Conservation (phyloP, 2,113 vertebrate species). For the Nansenia antarctica region DNA sequence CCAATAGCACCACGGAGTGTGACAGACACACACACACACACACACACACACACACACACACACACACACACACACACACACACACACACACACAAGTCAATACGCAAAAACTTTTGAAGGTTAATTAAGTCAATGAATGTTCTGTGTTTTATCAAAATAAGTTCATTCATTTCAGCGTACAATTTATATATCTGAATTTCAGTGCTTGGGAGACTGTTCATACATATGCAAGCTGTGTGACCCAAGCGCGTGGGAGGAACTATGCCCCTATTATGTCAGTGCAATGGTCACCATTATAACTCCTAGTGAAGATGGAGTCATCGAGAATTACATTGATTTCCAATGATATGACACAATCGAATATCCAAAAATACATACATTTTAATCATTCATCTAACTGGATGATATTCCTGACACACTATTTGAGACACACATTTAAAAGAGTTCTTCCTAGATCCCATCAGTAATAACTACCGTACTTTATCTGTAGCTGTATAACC, state of each 20-base stretch:
- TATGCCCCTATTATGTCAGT: slow-evolving; percentile 68
- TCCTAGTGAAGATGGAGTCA: slow-evolving; percentile 48
- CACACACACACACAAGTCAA: slow-evolving; percentile 28
- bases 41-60: slow-evolving; percentile 30
- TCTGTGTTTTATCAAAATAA: neutral
- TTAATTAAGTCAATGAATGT: neutral
- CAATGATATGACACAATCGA: slow-evolving; percentile 50
- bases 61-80: slow-evolving; percentile 27
- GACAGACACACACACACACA: slow-evolving; percentile 37
- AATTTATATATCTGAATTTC: neutral
- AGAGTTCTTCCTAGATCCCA: slow-evolving; percentile 2
- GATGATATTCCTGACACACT: too few relatives aligned
- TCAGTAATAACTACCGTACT: neutral
- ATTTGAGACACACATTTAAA: neutral
- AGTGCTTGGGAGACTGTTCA: neutral
- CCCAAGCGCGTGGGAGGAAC: too few relatives aligned
- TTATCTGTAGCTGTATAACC: neutral
- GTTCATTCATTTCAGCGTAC: neutral
- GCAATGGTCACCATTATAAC: slow-evolving; percentile 56
- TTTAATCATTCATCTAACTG: neutral
- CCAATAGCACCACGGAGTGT: slow-evolving; percentile 29
- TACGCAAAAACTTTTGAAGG: neutral
- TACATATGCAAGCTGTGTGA: slow-evolving; percentile 45
- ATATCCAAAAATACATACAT: neutral
- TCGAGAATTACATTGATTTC: slow-evolving; percentile 67